phyloP scores from a whole-genome alignment of 2,888 invertebrate genomes.

The Steinernema hermaphroditum region DNA sequence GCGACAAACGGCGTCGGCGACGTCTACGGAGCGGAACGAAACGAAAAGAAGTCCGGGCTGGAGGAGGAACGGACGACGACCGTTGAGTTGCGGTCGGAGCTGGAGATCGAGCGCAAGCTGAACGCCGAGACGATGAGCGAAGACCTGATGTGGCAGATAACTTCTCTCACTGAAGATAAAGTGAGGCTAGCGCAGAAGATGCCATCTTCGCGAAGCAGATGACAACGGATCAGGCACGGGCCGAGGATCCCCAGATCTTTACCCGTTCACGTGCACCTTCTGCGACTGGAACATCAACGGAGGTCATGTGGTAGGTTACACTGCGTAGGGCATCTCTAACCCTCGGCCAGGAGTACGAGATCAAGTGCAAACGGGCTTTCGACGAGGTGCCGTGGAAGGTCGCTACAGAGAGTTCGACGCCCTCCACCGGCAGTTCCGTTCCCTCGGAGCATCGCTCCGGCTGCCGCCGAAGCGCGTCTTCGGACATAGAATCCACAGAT shows the following conservation, averaged over 20 bases:
- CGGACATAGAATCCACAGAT: slow-evolving; percentile 40
- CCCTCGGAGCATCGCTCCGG: slow-evolving; percentile 39
- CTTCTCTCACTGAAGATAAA: slow-evolving; percentile 87
- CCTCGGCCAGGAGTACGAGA: slow-evolving; percentile 39
- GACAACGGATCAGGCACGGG: slow-evolving; percentile 79
- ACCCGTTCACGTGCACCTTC: not conserved
- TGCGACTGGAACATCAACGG: not conserved
- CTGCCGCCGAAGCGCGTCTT: slow-evolving; percentile 45
- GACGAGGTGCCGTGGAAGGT: slow-evolving; percentile 36
- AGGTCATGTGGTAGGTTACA: not conserved
- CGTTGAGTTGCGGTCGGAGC: slow-evolving; percentile 30
- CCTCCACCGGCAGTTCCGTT: slow-evolving; percentile 36
- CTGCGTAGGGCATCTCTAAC: not conserved
- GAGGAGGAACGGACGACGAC: not conserved
- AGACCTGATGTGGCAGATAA: slow-evolving; percentile 85
- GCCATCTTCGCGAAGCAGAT: slow-evolving; percentile 82
- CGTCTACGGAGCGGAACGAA: too few species aligned
- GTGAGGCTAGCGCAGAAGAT: slow-evolving; percentile 83
- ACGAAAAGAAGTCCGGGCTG: too few species aligned
- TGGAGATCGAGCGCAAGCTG: slow-evolving; percentile 71
- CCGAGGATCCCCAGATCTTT: slow-evolving; percentile 82
- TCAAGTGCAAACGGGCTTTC: slow-evolving; percentile 31
- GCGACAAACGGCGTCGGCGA: too few species aligned
- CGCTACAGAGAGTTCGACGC: slow-evolving; percentile 39
- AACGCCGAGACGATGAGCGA: slow-evolving; percentile 93